Conservation (phyloP, 30 jellyfish, hydroid and myxozoan species). For the Phacellophora camtschatica region DNA sequence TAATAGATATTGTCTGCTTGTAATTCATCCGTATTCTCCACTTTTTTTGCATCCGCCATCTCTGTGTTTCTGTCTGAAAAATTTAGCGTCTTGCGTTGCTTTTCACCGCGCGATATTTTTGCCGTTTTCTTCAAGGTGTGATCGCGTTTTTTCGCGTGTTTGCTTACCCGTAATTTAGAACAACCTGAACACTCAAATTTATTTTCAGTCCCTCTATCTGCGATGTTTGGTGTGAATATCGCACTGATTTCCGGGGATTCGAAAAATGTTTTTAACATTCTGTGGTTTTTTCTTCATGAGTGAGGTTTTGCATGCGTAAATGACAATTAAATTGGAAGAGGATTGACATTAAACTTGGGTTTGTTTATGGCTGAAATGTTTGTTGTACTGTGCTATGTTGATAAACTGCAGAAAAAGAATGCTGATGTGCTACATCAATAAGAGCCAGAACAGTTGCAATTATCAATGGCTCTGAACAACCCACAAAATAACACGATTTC, state of each 20-base stretch:
- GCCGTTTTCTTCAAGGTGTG: conserved; percentile 12
- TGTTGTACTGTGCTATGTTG: no score
- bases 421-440: no score
- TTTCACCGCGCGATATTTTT: conserved; percentile 14
- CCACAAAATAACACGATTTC: no score
- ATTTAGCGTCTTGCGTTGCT: not conserved
- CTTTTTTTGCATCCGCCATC: conserved; percentile 22
- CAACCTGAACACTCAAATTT: conserved; percentile 4
- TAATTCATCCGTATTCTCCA: conserved; percentile 11
- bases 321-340: no score
- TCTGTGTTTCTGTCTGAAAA: conserved; percentile 6
- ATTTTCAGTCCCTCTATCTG: conserved; percentile 30
- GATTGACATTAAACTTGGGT: no score
- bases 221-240: conserved; percentile 43
- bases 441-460: no score
- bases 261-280: conserved; percentile 38
- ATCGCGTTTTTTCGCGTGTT: conserved; percentile 62
- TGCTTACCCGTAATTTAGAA: conserved; percentile 46
- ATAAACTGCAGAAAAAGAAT: no score
- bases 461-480: no score
- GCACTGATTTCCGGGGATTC: conserved; percentile 70
- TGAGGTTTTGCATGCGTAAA: no score
- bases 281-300: not conserved
- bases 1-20: conserved; percentile 40
- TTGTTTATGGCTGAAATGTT: no score